Evolutionary conservation across 2,888 invertebrate genomes (phyloP), one percentile per base, ranked within the genome.

Genomic region (Malachius bipustulatus): DNA sequence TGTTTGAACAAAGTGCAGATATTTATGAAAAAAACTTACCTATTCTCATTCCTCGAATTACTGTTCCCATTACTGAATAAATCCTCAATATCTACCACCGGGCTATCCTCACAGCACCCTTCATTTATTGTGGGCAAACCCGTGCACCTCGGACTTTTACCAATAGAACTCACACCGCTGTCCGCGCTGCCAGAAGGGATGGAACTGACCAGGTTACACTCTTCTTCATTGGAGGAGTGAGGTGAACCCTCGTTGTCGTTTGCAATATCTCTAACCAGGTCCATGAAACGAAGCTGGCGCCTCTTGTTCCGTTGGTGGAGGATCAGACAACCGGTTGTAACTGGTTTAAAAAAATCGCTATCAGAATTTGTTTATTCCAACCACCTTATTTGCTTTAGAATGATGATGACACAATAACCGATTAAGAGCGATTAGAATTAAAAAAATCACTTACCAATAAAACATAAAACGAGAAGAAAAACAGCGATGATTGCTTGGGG

Each of bases 281-380:
- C 68, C 39, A 72, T 59, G 54, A 77, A 77, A 47, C 73, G 73
- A n/a, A 74, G 71, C 48, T 75, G 75, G 41, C 80, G 75, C 26
- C 77, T 71, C 31, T 77, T 74, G 56, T 82, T 82, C 19, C 91
- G 70, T 52, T 88, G 82, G 62, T 88, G 85, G 36, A 90, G 61
- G 16, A 89, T 77, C 38, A 91, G 66, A 51, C 84, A 83, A 2
- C 83, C 82, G 3, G 82, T 71, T 1, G 87, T 83, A 31, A 88
- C 83, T 77, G 60, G 3, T 56, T 12, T n/a, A n/a, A n/a, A n/a
- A n/a, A n/a, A n/a, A n/a, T n/a, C n/a, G n/a, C n/a, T n/a, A n/a
- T n/a, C n/a, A n/a, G n/a, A n/a, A n/a, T n/a, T n/a, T n/a, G n/a
- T n/a, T n/a, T n/a, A n/a, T n/a, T n/a, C n/a, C n/a, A n/a, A n/a